These are phyloP conservation scores for Notodonta dromedarius DNA, from an alignment of 2,888 invertebrate species.

Conservation along the genomic window DNA sequence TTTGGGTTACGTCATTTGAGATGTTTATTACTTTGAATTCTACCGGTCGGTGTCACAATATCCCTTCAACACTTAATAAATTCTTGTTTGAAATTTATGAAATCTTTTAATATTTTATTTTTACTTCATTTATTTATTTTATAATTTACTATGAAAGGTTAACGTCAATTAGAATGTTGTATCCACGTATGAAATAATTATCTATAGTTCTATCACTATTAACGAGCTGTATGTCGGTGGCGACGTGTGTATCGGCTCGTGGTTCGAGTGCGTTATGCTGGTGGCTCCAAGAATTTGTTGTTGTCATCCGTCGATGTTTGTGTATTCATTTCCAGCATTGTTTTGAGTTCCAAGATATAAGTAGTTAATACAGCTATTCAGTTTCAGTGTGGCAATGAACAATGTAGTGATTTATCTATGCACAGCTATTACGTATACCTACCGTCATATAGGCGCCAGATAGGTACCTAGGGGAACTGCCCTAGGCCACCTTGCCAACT, in stretches of 20 bases:
- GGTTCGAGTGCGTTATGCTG: slow-evolving; percentile 12
- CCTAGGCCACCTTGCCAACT: no score
- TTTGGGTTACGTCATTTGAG: background rate
- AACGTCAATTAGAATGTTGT: no score
- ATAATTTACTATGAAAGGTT: no score
- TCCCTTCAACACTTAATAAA: no score
- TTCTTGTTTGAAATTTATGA: no score
- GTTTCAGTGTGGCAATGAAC: background rate
- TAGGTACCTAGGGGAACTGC: no score
- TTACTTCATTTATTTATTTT: no score
- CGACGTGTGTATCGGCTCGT: slow-evolving; percentile 3
- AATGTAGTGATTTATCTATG: background rate
- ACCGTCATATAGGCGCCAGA: no score
- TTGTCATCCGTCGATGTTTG: slow-evolving; percentile 42
- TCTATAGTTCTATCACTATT: background rate
- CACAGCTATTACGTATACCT: no score
- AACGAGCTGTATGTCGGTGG: background rate
- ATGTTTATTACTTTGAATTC: background rate
- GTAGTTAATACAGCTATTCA: slow-evolving; percentile 7
- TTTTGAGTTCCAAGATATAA: slow-evolving; percentile 46
- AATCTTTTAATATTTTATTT: no score
- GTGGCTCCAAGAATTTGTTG: slow-evolving; percentile 45
- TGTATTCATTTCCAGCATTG: slow-evolving; percentile 45
- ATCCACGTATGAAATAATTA: no score
- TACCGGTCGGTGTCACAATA: background rate